These are phyloP conservation scores for Drosophila nr. medialis DNA, from an alignment of 2,888 invertebrate genomes.

Conservation along the genomic window DNA sequence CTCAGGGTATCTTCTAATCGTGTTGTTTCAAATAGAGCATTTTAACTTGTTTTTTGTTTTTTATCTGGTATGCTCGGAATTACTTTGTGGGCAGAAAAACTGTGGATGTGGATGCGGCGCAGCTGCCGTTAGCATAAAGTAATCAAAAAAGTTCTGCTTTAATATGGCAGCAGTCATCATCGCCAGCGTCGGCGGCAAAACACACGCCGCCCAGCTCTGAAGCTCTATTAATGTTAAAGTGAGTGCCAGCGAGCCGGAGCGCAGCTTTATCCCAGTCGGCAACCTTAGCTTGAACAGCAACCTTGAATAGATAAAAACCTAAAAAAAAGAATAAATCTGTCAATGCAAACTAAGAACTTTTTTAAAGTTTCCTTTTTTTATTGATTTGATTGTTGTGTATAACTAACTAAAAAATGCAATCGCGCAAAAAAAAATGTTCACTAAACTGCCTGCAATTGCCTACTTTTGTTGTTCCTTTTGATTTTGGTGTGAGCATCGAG, in stretches of 20 bases:
- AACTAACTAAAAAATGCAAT: not conserved
- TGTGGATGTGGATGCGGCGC: conserved; percentile 61
- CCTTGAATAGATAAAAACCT: not conserved
- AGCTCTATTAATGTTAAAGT: conserved; percentile 18
- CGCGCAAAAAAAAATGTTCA: not conserved
- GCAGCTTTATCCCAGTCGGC: not conserved
- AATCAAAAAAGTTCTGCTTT: conserved; percentile 82
- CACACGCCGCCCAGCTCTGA: not conserved
- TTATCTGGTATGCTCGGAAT: conserved; percentile 31
- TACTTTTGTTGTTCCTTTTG: not conserved
- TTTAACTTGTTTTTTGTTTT: conserved; percentile 1
- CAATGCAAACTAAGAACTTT: not conserved
- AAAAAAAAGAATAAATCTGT: too few species aligned
- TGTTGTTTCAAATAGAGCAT: not conserved
- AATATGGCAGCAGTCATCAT: conserved; percentile 68
- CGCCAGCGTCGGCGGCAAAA: conserved; percentile 1
- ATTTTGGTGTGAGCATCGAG: not conserved
- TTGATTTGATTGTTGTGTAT: not conserved
- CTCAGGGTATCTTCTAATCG: not conserved
- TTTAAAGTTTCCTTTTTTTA: fast-evolving
- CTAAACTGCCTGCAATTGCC: not conserved
- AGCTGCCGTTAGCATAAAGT: conserved; percentile 81
- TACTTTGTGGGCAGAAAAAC: conserved; percentile 67
- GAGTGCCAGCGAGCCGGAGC: not conserved
- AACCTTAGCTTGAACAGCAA: conserved; percentile 1